Evolutionary conservation across 2,888 invertebrate species (phyloP), one percentile per base, ranked within the genome.

Genomic region (Cryptus viduatorius): DNA sequence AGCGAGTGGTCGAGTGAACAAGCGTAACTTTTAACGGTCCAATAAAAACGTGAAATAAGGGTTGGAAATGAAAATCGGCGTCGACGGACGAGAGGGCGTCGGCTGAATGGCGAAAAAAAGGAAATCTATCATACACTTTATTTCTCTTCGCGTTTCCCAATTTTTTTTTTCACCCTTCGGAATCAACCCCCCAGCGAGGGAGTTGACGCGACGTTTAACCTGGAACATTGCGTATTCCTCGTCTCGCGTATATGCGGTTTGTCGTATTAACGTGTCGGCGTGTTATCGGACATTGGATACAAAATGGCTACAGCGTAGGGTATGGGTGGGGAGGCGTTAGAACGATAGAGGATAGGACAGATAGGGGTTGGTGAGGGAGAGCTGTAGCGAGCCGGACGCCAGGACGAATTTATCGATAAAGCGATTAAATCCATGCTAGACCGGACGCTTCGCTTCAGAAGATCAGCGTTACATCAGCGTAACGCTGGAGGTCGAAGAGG

Each of bases 1-100:
- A 61, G 68, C 72, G 50, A 73, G 82, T 82, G 84, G 69, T 4
- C 71, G 71, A 72, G 53, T 53, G 73, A 81, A 86, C 88, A 85
- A 84, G 86, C 90, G 89, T 92, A 91, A 91, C 91, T 91, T 91
- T 91, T 91, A 91, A 91, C 89, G 89, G 88, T 87, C 88, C 88
- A 89, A 91, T 92, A 91, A 91, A 91, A 90, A 89, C 29, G 87
- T 81, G 76, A 76, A 79, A 84, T 79, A 76, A 79, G 82, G 77
- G 83, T 88, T 7, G 90, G 89, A 91, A 91, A 91, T 91, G 90
- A 91, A 91, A 92, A 91, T 90, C 88, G 86, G 84, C 85, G 84
- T 73, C 48, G 81, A 79, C 75, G 64, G 68, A 72, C 76, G 76
- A 82, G 44, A 68, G 75, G 31, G 69, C 69, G 78, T 72, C 29